Conservation (phyloP, 2,113 vertebrate species). For the Periophthalmus modestus region DNA sequence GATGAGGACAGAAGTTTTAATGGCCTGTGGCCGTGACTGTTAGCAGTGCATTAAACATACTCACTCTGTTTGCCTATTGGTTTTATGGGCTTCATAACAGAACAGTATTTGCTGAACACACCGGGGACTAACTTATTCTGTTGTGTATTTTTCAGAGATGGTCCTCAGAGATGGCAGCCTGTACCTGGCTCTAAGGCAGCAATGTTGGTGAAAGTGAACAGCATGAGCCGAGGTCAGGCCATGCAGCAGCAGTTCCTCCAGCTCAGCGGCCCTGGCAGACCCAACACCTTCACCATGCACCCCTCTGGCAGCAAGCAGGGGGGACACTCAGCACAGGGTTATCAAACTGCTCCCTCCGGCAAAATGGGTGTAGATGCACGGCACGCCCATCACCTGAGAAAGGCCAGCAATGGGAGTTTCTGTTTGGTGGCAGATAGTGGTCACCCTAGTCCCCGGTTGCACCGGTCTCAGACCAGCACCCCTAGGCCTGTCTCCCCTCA, state of each 20-base stretch:
- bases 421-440: conserved; percentile 75
- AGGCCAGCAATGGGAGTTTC: conserved; percentile 85
- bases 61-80: background rate
- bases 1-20: background rate
- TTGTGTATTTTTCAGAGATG: conserved; percentile 62
- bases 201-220: conserved; percentile 90
- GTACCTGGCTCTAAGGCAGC: conserved; percentile 84
- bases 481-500: conserved; percentile 80
- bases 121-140: conserved; percentile 11
- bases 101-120: background rate
- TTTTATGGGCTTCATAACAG: background rate
- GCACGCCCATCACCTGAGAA: conserved; percentile 84
- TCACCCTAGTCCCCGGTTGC: conserved; percentile 71
- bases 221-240: conserved; percentile 72
- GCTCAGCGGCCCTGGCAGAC: conserved; percentile 59
- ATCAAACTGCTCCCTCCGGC: conserved; percentile 72
- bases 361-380: conserved; percentile 66
- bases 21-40: background rate
- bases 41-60: background rate
- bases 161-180: conserved; percentile 84
- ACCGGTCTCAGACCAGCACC: conserved; percentile 74
- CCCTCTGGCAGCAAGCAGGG: conserved; percentile 69
- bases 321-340: conserved; percentile 63
- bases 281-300: conserved; percentile 61
- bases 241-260: conserved; percentile 63